Base-by-base conservation (phyloP, 2,888 invertebrate species). In the Drosophila neoperkinsi region DNA sequence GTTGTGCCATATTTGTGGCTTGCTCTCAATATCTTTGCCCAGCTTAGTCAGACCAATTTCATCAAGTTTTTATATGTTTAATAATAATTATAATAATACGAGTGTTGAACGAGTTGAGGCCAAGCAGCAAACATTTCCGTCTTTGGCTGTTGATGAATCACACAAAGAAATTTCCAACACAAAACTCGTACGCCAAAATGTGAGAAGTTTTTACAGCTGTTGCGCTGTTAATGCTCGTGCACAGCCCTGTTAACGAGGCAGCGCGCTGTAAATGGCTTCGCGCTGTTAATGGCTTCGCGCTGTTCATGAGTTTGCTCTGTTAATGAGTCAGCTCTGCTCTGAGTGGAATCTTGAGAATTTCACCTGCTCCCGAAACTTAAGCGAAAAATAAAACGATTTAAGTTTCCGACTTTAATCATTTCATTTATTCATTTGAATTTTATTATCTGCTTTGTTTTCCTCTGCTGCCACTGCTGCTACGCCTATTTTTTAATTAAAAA, bases 401-500 rank as follows among this genome's bases (percentile, higher is more conserved):
- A 28, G 66, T 50, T 53, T 10, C 1, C 36, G 43, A 36, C 38
- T 49, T 28, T 28, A 13, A 56, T 69, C 31, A 38, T 41, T 43
- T 43, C 28, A 25, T 67, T 56, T 28, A 56, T 51, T 69, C 28
- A 38, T 49, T 70, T 43, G 51, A 53, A 50, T 72, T 72, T 57
- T 62, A 69, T 38, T 51, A 70, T 30, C 31, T 52, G 36, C 18
- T 25, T 36, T 50, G 16, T 51, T 57, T 52, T 30, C 16, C 7
- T 25, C 18, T 33, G 50, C 38, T 71, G 36, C 31, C 30, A 7
- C 38, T 64, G 25, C 21, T 30, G 18, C 21, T 13, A 7, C n/a
- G 21, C 55, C 41, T 53, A 25, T 50, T 59, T 71, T 78, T 79
- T 74, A 82, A 78, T 82, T 81, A 73, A 69, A 81, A 72, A 82